Evolutionary conservation across 92 coral and sea anemone species (phyloP).

Genomic region (Pocillopora grandis): DNA sequence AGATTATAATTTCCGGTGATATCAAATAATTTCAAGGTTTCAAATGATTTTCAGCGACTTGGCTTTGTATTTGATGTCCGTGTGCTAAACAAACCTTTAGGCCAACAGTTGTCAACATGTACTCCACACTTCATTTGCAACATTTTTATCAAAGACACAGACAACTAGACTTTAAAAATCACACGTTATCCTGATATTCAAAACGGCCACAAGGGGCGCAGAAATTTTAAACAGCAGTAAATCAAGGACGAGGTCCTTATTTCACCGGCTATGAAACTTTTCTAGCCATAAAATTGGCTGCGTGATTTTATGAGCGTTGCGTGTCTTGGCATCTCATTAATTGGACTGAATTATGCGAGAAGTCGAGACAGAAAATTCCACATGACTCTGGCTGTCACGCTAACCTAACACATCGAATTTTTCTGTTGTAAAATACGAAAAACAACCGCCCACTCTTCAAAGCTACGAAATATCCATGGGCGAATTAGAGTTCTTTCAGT

Average conservation of each 20-base stretch:
- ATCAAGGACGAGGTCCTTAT: background rate
- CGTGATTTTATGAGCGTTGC: conserved; percentile 17
- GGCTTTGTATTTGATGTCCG: conserved; percentile 12
- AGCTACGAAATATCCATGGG: background rate
- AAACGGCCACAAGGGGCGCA: background rate
- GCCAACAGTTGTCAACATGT: conserved; percentile 27
- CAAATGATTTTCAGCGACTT: background rate
- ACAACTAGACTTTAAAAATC: background rate
- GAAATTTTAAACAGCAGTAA: background rate
- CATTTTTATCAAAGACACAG: background rate
- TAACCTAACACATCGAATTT: background rate
- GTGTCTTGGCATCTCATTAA: conserved; percentile 22
- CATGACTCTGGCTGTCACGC: conserved; percentile 38
- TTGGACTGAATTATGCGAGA: conserved; percentile 6
- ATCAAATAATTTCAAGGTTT: background rate
- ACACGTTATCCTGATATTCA: background rate
- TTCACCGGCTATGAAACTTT: conserved; percentile 14
- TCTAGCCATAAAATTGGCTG: conserved; percentile 7
- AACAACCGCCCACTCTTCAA: background rate
- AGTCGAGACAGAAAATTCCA: conserved; percentile 36
- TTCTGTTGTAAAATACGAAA: conserved; percentile 5
- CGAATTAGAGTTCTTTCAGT: background rate
- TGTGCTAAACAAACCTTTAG: conserved; percentile 8
- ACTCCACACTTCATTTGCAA: conserved; percentile 7
- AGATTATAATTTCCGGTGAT: background rate